Conservation (phyloP, 2,113 vertebrate species). For the Perca schrenkii region DNA sequence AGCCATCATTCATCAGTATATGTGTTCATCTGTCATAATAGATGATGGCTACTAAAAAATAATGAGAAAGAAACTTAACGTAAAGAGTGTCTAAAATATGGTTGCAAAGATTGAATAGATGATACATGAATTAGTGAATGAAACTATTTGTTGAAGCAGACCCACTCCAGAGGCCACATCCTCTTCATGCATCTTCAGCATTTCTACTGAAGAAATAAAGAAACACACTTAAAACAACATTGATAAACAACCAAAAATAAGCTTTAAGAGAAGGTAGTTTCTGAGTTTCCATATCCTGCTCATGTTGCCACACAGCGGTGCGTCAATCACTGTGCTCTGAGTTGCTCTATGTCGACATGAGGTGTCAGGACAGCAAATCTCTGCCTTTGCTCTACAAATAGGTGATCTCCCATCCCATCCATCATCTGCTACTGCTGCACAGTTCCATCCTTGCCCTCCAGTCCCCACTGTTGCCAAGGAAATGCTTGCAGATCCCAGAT, state of each 20-base stretch:
- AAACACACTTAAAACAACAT: neutral
- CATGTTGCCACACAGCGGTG: constrained; percentile 19
- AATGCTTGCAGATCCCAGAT: constrained; percentile 18
- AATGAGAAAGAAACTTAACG: neutral
- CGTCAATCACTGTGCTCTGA: constrained; percentile 55
- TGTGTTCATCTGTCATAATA: neutral
- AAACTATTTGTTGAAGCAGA: neutral
- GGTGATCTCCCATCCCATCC: constrained; percentile 73
- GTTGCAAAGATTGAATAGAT: neutral
- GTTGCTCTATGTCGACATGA: constrained; percentile 36
- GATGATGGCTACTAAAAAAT: constrained; percentile 16
- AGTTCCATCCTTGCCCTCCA: constrained; percentile 38
- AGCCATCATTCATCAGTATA: constrained; percentile 17
- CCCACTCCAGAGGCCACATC: neutral
- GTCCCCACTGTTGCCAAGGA: constrained; percentile 44
- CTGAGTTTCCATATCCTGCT: constrained; percentile 2
- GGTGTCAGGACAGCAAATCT: constrained; percentile 61
- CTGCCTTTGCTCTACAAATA: constrained; percentile 75
- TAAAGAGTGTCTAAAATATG: neutral
- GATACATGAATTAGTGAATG: neutral
- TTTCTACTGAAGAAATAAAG: neutral
- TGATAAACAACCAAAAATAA: constrained; percentile 15
- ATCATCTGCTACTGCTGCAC: constrained; percentile 65
- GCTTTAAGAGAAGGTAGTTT: neutral
- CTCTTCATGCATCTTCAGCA: neutral